phyloP scores from a whole-genome alignment of 1,140 invertebrate genomes.

The Bradysia coprophila region DNA sequence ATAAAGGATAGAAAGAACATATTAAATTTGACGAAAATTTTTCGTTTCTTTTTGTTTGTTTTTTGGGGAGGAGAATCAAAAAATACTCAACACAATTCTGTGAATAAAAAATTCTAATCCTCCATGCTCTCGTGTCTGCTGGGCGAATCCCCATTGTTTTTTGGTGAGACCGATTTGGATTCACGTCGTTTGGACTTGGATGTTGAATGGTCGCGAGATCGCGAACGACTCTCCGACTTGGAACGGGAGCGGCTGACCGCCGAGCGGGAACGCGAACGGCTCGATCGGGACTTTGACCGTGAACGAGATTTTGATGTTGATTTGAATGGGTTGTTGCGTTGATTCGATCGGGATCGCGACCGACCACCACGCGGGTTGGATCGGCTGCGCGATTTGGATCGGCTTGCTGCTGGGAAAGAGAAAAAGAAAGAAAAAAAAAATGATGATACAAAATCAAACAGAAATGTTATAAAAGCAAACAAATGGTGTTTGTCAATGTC shows the following conservation, averaged over 20 bases:
- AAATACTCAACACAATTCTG: no score
- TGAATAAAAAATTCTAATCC: no score
- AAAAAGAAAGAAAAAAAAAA: conserved; percentile 15
- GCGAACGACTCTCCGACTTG: conserved; percentile 21
- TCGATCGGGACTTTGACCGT: background rate
- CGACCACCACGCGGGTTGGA: background rate
- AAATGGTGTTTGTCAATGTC: no score
- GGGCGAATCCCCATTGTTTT: background rate
- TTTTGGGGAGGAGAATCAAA: no score
- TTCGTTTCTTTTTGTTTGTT: no score
- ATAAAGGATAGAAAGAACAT: no score
- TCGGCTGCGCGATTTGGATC: conserved; percentile 8
- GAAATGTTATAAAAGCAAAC: conserved; percentile 10
- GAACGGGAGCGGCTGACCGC: conserved; percentile 18
- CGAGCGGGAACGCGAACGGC: conserved; percentile 23
- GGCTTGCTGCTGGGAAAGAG: background rate
- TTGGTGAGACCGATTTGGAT: background rate
- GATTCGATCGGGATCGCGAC: conserved; percentile 26
- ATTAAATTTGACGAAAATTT: no score
- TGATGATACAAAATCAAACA: background rate
- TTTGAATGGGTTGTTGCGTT: background rate
- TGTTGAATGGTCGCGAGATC: conserved; percentile 8
- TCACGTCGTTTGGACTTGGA: background rate
- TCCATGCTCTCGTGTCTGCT: conserved; percentile 1
- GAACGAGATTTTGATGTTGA: background rate